Evolutionary conservation across 2,113 vertebrate species (phyloP), one percentile per base, ranked within the genome.

Genomic region (Cryptomyrus ogoouensis): DNA sequence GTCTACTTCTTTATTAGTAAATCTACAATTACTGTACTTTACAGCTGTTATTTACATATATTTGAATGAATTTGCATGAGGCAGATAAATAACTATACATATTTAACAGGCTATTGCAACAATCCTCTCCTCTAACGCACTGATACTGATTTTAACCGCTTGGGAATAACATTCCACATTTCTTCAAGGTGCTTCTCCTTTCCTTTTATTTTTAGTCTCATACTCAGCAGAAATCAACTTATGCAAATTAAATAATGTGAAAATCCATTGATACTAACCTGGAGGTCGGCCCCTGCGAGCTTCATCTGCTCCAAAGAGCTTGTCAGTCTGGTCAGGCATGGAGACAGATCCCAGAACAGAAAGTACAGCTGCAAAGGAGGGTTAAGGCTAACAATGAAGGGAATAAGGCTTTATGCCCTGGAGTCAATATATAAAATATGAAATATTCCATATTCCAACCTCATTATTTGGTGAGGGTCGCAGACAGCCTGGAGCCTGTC

Each of bases 321-420:
- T 77, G 94, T 94, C 92, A 96, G 92, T 19, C 90, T 84, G 80
- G 35, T 92, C 92, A 95, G 88, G 91, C 96, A 96, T n/a, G 7
- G 88, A 12, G 92, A 89, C 91, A 96, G 92, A 91, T 96, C 95
- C 95, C 95, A 96, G 39, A 94, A 95, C 3, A 96, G 92, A 88
- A 94, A 95, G 90, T 90, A 95, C 80, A 96, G 89, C 96, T 96
- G 47, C 24, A n/a, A 80, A 10, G 47, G 58, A 66, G 31, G 35
- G 0, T 47, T 74, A 70, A 87, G 49, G 15, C 35, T 13, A 6
- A 27, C 24, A 19, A 19, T 27, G 42, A 87, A 70, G 42, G 39
- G 56, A n/a, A 19, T 42, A 70, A n/a, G 39, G 80, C 39, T 83
- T 83, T 1, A 83, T 17, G 35, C 12, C 3, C 31, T 77, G 31